A percentile compares a stretch with the other conserved stretches of the same genome.
These are phyloP conservation scores for Copidosoma aretas DNA, from an alignment of 2,888 invertebrate species.

Conservation along the genomic window DNA sequence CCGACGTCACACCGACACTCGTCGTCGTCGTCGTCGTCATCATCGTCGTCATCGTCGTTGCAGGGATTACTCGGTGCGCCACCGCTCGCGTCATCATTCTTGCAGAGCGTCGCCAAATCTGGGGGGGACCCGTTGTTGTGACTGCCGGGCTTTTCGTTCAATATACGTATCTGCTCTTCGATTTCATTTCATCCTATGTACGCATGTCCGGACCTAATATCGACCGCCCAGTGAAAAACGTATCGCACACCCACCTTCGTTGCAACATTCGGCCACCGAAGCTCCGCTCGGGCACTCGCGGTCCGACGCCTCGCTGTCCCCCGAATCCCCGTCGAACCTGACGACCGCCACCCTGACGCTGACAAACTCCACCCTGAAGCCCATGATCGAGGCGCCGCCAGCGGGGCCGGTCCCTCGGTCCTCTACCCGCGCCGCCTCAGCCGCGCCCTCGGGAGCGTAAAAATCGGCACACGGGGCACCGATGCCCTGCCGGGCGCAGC, in stretches of 20 bases:
- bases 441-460: neutral
- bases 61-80: no score
- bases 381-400: neutral
- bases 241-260: no score
- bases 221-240: no score
- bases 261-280: neutral
- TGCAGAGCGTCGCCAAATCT: no score
- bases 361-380: neutral
- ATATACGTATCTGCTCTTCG: no score
- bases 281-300: neutral
- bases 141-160: no score
- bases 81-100: no score
- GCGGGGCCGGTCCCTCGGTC: neutral
- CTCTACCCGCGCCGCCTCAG: neutral
- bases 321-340: neutral
- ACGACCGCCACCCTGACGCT: neutral
- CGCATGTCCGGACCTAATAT: no score
- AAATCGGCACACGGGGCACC: constrained; percentile 1
- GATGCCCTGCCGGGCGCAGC: constrained; percentile 12
- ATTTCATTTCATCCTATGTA: no score
- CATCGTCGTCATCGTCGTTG: neutral
- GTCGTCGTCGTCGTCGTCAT: neutral
- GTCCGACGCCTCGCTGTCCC: neutral
- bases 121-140: no score
- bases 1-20: neutral